Evolutionary conservation across 2,888 invertebrate species (phyloP), one percentile per base, ranked within the genome.

Genomic region (Chouioia cunea): DNA sequence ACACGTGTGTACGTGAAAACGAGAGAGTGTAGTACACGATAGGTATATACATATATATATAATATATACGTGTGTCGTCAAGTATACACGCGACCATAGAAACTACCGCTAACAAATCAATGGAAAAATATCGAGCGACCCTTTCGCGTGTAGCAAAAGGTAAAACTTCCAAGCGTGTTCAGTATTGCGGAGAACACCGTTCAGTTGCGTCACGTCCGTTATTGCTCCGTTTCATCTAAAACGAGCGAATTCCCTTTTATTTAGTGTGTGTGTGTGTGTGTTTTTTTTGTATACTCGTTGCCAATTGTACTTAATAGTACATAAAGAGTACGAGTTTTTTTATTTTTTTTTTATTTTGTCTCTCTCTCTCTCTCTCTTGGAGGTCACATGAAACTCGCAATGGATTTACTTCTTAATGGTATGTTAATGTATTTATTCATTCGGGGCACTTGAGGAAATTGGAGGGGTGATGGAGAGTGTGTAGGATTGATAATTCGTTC

Each of bases 41-140:
- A 60, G 44, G 48, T 65, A 65, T 70, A 48, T 48, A n/a, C n/a
- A n/a, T n/a, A n/a, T 15, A 15, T 48, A 15, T 16, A n/a, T 15
- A n/a, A 12, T 48, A 50, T 50, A 50, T 50, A 50, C 50, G 16
- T 16, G 50, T 16, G 50, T 50, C 50, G 50, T 50, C 18, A 20
- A 20, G 50, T 4, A 18, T 16, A 16, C 60, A 57, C 77, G 79
- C 79, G 80, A 76, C 74, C 79, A 77, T 75, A 77, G 77, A 76
- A 75, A 75, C 75, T 75, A 72, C 65, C 72, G 67, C 50, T 69
- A 6, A 65, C 70, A 74, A 79, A 80, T 81, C 81, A 76, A 80
- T 81, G 80, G 76, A 78, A 76, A 77, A 77, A 65, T 76, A 81
- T 81, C 81, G 81, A 80, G 73, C 80, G 78, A 73, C 72, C 74